Evolutionary conservation across 2,888 invertebrate genomes (phyloP).

Genomic region (Baronia brevicornis): DNA sequence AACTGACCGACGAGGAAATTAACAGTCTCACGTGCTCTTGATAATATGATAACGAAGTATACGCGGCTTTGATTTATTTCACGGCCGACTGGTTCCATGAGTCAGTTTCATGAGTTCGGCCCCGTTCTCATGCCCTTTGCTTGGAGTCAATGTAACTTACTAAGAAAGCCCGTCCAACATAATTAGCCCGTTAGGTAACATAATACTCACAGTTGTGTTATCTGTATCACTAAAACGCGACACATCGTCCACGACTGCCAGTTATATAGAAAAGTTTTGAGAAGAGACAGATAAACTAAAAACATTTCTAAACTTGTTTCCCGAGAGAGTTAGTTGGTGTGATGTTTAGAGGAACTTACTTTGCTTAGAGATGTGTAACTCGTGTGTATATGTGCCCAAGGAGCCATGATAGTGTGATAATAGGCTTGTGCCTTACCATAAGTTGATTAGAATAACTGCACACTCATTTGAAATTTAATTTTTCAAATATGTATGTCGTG

Average conservation of each 20-base stretch:
- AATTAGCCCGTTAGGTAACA: conserved; percentile 8
- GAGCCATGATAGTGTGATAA: too few relatives aligned
- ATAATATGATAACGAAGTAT: conserved; percentile 70
- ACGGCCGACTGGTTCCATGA: conserved; percentile 46
- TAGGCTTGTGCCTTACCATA: too few relatives aligned
- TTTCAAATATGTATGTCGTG: too few relatives aligned
- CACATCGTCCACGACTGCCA: conserved; percentile 13
- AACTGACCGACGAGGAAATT: conserved; percentile 67
- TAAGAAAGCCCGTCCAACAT: conserved; percentile 7
- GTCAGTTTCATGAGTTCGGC: conserved; percentile 33
- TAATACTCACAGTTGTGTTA: too few relatives aligned
- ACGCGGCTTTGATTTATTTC: conserved; percentile 61
- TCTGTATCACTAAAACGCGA: conserved; percentile 15
- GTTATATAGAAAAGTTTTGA: conserved; percentile 12
- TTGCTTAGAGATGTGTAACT: too few relatives aligned
- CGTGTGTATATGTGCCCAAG: too few relatives aligned
- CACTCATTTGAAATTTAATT: too few relatives aligned
- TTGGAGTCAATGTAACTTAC: conserved; percentile 21
- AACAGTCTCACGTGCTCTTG: conserved; percentile 68
- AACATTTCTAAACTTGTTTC: conserved; percentile 15
- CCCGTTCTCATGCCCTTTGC: conserved; percentile 54
- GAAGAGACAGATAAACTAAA: conserved; percentile 14
- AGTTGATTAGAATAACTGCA: too few relatives aligned
- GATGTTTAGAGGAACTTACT: conserved; percentile 14
- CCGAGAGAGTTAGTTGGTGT: conserved; percentile 11